phyloP scores from a whole-genome alignment of 2,888 invertebrate genomes.

The Phlogophora meticulosa region DNA sequence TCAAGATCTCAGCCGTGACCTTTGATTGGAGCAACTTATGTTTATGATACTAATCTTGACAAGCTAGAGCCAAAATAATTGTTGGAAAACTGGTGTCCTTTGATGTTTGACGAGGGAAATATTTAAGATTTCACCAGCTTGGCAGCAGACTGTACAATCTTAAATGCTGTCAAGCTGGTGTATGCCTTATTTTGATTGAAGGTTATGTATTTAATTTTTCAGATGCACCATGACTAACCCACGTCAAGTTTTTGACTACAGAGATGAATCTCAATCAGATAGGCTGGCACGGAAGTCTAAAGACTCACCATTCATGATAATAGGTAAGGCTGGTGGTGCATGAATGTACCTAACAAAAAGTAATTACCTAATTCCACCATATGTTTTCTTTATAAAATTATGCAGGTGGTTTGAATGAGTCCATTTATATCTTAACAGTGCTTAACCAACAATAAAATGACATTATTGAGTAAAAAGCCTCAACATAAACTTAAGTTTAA shows the following conservation, averaged over 20 bases:
- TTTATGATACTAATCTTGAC: conserved; percentile 15
- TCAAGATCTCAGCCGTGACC: conserved; percentile 16
- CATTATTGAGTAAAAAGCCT: background rate
- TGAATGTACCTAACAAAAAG: background rate
- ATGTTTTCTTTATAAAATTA: background rate
- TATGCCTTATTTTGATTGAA: conserved; percentile 14
- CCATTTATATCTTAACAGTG: background rate
- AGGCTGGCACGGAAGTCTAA: conserved; percentile 93
- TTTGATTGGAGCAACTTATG: background rate
- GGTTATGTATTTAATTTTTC: conserved; percentile 38
- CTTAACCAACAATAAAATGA: background rate
- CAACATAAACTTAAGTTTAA: background rate
- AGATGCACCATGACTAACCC: conserved; percentile 78
- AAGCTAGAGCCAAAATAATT: conserved; percentile 17
- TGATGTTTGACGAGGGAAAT: background rate
- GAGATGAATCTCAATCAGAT: conserved; percentile 90
- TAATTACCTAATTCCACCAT: background rate
- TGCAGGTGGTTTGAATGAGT: too few relatives aligned
- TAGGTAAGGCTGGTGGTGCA: conserved; percentile 89
- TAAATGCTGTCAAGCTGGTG: too few relatives aligned
- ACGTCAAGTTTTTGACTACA: conserved; percentile 84
- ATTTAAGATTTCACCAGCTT: too few relatives aligned
- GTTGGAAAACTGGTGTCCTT: background rate
- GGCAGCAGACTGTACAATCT: too few relatives aligned
- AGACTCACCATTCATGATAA: conserved; percentile 94